Evolutionary conservation across 2,113 vertebrate genomes (phyloP).

Genomic region (Macroglossus sobrinus): DNA sequence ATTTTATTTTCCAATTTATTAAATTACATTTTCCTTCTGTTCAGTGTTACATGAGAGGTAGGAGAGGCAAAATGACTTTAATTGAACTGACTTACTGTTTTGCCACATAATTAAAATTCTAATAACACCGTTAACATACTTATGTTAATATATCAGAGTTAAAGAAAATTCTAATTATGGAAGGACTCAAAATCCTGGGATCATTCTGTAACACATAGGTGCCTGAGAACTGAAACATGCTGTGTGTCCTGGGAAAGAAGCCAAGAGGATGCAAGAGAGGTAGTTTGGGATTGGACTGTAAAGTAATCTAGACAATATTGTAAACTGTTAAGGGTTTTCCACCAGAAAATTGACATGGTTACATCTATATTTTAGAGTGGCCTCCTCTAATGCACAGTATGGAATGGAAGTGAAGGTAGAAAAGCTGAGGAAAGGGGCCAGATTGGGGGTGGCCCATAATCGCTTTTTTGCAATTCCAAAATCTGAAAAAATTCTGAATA

Average conservation of each 20-base stretch:
- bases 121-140: neutral
- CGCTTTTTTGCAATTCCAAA: neutral
- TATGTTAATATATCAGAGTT: neutral
- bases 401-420: neutral
- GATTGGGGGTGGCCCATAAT: neutral
- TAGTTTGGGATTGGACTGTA: neutral
- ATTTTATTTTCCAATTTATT: neutral
- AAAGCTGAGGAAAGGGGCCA: neutral
- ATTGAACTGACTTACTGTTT: neutral
- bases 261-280: neutral
- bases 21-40: neutral
- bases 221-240: neutral
- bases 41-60: neutral
- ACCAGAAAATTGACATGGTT: neutral
- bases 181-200: neutral
- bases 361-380: neutral
- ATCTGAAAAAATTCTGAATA: neutral
- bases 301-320: neutral
- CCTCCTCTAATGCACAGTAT: neutral
- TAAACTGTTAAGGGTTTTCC: neutral
- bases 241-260: neutral
- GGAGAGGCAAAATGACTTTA: neutral
- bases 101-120: conserved; percentile 1
- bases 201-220: neutral
- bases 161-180: neutral